Conservation (phyloP, 2,888 invertebrate genomes). For the Dolomedes plantarius region DNA sequence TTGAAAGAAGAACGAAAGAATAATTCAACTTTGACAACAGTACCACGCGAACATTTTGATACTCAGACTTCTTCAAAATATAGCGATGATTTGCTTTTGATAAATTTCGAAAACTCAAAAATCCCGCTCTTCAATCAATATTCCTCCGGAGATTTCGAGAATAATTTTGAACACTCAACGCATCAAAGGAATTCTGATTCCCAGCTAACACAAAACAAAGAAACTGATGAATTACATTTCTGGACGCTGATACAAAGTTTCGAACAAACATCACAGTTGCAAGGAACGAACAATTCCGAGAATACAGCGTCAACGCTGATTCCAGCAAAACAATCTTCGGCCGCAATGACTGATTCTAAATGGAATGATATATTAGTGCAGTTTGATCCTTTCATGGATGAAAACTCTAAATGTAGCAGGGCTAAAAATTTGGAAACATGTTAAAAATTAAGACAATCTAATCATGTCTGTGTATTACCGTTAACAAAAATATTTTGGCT, state of each 20-base stretch:
- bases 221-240: conserved; percentile 9
- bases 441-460: too few relatives aligned
- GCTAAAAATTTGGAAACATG: too few relatives aligned
- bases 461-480: too few relatives aligned
- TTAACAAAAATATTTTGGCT: too few relatives aligned
- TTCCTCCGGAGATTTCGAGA: not conserved
- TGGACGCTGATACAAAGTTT: conserved; percentile 29
- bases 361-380: conserved; percentile 23
- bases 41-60: not conserved
- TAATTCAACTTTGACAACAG: not conserved
- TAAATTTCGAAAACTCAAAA: not conserved
- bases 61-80: conserved; percentile 7
- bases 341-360: not conserved
- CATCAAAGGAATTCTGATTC: not conserved
- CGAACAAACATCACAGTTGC: not conserved
- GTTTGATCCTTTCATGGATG: conserved; percentile 27
- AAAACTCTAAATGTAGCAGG: not conserved
- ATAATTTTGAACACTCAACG: conserved; percentile 3
- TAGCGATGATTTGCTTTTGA: conserved; percentile 27
- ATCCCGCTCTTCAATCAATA: not conserved
- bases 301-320: not conserved
- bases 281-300: not conserved
- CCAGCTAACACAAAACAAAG: not conserved
- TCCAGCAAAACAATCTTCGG: not conserved
- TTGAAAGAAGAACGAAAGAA: not conserved